Evolutionary conservation across 2,888 invertebrate genomes (phyloP), one percentile per base, ranked within the genome.

Genomic region (Gymnoscelis rufifasciata): DNA sequence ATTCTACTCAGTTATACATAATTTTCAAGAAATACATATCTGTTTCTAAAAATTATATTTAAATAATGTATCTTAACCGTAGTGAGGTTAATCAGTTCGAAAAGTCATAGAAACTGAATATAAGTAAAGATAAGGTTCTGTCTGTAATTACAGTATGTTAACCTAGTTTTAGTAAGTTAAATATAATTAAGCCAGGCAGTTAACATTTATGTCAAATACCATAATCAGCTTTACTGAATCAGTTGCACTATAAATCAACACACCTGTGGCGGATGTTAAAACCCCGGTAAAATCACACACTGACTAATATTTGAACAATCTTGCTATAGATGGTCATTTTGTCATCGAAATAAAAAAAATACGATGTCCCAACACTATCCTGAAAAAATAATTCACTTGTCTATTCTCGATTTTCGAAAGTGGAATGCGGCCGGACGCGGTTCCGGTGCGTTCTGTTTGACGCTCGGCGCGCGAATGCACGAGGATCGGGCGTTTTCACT

Each of bases 291-390:
- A 35, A 56, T 81, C 67, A 86, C 62, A 87, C 84, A 79, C 88
- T 78, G 47, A 88, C 74, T 57, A 88, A 71, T 59, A 88, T 88
- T 64, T 88, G 88, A 51, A 88, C 88, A 46, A 88, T 77, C 78
- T 87, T 88, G 63, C 88, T 84, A 69, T 88, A 88, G 55, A 88
- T 80, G 8, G 88, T 88, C 88, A 88, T 88, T 64, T 68, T 82
- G 23, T n/a, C n/a, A 46, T 49, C 39, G 35, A 27, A 42, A 53
- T 30, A 52, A 40, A 47, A 56, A 56, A 3, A 14, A 29, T 40
- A 33, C 36, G 24, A 14, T 19, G 19, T 19, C 19, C 33, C 36
- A 55, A 54, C 64, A 67, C 62, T 54, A 46, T 43, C 30, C 29
- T 43, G 29, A 39, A 52, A 54, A 52, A 43, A 40, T 35, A 47